Evolutionary conservation across 2,888 invertebrate species (phyloP), one percentile per base, ranked within the genome.

Genomic region (Spatulosminthurus flaviceps): DNA sequence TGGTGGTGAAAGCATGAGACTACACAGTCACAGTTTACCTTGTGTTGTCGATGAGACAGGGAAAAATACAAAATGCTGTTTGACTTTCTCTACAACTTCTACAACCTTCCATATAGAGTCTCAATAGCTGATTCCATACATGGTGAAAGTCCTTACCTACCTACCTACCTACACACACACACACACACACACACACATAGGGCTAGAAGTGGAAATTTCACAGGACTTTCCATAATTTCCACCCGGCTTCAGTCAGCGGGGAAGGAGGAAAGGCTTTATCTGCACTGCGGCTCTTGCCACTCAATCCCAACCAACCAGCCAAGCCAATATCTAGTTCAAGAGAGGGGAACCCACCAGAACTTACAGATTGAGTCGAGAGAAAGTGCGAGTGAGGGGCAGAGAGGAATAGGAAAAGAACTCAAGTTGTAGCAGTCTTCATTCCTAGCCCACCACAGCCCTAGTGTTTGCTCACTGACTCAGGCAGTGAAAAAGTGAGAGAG

Each of bases 251-350:
- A 41, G 21, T 64, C 64, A 26, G 29, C 43, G n/a, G 16, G 28
- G 61, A 43, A 43, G 26, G 51, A 34, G 72, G 66, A 72, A 72
- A 66, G 61, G 67, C 75, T 81, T 81, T 74, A 81, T 81, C 81
- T 79, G 81, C 81, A 81, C 73, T 81, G 81, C 81, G 81, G 81
- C 81, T 81, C 79, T 81, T 64, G 60, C 71, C 72, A 61, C 61
- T 71, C 34, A 64, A 64, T 64, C 26, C 64, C 51, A n/a, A n/a
- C 51, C 69, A 70, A 71, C 78, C 61, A 71, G 28, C 60, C 66
- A 72, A 74, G 64, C 64, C 64, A 64, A 64, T 64, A 64, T 64
- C 64, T 64, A 64, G 24, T 16, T 64, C 64, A 64, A 64, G 64
- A 61, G n/a, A 24, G 24, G 26, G 21, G 64, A 64, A 24, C 22